Conservation (phyloP, 2,797 vertebrate species). For the Rhodeus uyekii region DNA sequence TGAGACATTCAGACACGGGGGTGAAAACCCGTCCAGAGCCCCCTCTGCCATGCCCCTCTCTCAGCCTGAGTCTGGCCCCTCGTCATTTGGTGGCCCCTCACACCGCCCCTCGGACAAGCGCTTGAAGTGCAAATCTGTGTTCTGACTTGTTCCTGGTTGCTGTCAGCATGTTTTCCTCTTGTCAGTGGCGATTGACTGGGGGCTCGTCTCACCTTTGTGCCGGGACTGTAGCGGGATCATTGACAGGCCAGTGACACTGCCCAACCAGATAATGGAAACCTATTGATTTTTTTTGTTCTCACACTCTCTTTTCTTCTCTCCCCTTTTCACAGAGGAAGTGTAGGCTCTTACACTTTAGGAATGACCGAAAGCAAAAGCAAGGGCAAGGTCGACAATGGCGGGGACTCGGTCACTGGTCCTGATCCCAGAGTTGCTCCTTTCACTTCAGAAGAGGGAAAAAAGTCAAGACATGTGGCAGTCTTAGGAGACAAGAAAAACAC, state of each 20-base stretch:
- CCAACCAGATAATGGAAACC: conserved; percentile 97
- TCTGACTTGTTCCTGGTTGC: conserved; percentile 89
- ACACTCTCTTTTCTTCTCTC: conserved; percentile 41
- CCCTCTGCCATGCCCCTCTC: conserved; percentile 54
- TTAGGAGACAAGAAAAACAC: conserved; percentile 20
- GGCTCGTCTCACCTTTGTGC: conserved; percentile 74
- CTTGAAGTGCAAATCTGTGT: conserved; percentile 93
- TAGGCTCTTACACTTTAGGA: conserved; percentile 62
- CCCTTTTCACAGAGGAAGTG: conserved; percentile 52
- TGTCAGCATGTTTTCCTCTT: conserved; percentile 94
- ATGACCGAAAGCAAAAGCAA: conserved; percentile 74
- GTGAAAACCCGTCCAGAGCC: conserved; percentile 45
- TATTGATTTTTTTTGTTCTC: conserved; percentile 90
- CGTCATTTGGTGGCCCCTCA: conserved; percentile 77
- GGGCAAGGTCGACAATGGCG: conserved; percentile 37
- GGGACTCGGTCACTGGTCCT: conserved; percentile 66
- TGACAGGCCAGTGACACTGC: conserved; percentile 97
- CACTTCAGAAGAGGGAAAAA: conserved; percentile 55
- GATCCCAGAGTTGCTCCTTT: conserved; percentile 66
- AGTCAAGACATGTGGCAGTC: conserved; percentile 21
- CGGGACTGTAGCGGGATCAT: conserved; percentile 90
- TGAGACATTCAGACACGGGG: conserved; percentile 64
- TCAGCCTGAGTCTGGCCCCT: conserved; percentile 68
- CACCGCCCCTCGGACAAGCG: conserved; percentile 75
- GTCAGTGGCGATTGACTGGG: conserved; percentile 95